phyloP scores from a whole-genome alignment of 2,113 vertebrate species.

The Ceratotherium simum region DNA sequence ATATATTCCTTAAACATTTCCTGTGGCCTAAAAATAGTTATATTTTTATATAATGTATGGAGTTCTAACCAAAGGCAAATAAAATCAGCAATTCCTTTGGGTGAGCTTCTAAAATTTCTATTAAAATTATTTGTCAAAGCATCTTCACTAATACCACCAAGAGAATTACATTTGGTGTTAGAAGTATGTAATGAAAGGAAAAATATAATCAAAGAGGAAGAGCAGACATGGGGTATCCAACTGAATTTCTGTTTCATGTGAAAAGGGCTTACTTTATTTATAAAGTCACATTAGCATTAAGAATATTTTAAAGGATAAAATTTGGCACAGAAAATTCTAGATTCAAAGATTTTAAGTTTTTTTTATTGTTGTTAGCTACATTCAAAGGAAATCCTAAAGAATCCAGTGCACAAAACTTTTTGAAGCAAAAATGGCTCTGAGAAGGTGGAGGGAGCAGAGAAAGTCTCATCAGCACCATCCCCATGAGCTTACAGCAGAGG shows the following conservation, averaged over 20 bases:
- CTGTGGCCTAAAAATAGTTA: neutral
- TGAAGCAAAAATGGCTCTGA: neutral
- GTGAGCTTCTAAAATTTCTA: slow-evolving; percentile 15
- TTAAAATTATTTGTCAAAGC: slow-evolving; percentile 22
- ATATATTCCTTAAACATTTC: slow-evolving; percentile 15
- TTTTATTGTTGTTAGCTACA: neutral
- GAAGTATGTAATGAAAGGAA: neutral
- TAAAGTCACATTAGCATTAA: slow-evolving; percentile 6
- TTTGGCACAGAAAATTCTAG: neutral
- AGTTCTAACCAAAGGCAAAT: neutral
- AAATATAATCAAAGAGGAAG: slow-evolving; percentile 22
- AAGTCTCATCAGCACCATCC: neutral
- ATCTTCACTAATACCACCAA: neutral
- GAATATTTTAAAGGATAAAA: slow-evolving; percentile 51
- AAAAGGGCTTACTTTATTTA: slow-evolving; percentile 3
- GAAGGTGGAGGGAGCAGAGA: neutral
- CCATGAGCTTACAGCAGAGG: neutral
- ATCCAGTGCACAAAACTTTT: neutral
- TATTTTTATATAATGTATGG: neutral
- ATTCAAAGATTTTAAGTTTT: neutral
- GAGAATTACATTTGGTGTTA: neutral
- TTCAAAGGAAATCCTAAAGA: slow-evolving; percentile 14
- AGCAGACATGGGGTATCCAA: neutral
- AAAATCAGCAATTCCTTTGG: neutral
- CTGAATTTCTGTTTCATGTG: neutral